phyloP scores from a whole-genome alignment of 2,113 vertebrate genomes.

The Mola mola region DNA sequence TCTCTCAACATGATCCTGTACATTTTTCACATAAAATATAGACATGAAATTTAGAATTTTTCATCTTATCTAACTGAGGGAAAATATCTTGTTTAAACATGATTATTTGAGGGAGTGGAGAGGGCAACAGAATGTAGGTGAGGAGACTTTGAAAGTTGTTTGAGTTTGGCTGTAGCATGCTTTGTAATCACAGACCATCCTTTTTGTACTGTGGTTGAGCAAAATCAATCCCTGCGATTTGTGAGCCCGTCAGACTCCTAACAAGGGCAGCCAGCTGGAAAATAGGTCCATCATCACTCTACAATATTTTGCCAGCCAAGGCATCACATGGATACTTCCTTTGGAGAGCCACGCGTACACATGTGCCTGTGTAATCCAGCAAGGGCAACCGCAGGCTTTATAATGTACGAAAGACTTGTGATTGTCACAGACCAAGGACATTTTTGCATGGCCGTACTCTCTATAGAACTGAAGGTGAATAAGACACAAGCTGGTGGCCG shows the following conservation, averaged over 20 bases:
- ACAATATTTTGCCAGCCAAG: constrained; percentile 66
- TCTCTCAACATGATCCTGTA: not conserved
- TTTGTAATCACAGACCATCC: constrained; percentile 67
- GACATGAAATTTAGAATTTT: no score
- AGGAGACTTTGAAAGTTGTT: constrained; percentile 58
- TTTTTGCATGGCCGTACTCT: constrained; percentile 34
- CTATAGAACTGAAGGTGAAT: constrained; percentile 33
- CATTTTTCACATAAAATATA: no score
- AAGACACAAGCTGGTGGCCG: constrained; percentile 8
- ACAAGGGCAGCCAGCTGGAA: constrained; percentile 90
- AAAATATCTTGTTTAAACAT: no score
- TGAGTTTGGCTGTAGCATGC: constrained; percentile 56
- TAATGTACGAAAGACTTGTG: constrained; percentile 37
- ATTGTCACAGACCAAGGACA: constrained; percentile 49
- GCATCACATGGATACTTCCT: constrained; percentile 58
- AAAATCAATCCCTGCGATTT: constrained; percentile 87
- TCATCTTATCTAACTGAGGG: no score
- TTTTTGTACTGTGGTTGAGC: constrained; percentile 58
- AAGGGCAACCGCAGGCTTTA: constrained; percentile 56
- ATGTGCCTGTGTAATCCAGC: not conserved
- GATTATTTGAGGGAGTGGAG: not conserved
- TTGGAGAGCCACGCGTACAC: constrained; percentile 43
- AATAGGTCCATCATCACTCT: constrained; percentile 87
- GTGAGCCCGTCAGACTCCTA: constrained; percentile 83
- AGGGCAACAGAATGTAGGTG: constrained; percentile 2